phyloP scores from a whole-genome alignment of 2,888 invertebrate species.

The Yponomeuta malinellus region DNA sequence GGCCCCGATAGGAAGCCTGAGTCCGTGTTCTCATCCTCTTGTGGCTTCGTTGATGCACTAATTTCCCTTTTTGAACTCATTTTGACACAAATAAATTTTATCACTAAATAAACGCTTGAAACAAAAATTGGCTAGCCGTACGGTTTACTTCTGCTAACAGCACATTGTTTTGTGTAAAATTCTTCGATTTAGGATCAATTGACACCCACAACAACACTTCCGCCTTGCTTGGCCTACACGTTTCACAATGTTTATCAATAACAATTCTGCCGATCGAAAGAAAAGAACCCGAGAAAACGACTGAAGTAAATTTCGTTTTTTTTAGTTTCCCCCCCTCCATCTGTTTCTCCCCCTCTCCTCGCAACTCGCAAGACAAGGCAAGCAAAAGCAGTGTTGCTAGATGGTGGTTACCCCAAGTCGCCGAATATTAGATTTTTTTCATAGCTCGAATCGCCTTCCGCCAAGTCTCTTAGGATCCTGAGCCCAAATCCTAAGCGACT shows the following conservation, averaged over 20 bases:
- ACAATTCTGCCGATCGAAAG: background rate
- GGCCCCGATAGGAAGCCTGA: constrained; percentile 58
- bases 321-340: background rate
- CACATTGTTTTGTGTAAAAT: background rate
- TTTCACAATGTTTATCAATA: background rate
- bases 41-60: constrained; percentile 40
- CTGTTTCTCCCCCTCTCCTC: background rate
- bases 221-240: background rate
- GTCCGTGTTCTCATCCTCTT: constrained; percentile 49
- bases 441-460: too few relatives aligned
- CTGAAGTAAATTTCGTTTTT: background rate
- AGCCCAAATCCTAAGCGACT: too few relatives aligned
- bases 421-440: too few relatives aligned
- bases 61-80: constrained; percentile 64
- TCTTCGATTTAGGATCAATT: background rate
- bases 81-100: constrained; percentile 33
- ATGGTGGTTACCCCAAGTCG: too few relatives aligned
- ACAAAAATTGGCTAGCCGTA: too few relatives aligned
- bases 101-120: constrained; percentile 19
- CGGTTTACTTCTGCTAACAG: background rate
- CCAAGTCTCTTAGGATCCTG: too few relatives aligned
- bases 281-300: background rate
- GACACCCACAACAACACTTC: background rate
- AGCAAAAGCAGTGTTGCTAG: too few relatives aligned
- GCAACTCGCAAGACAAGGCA: background rate